phyloP scores from a whole-genome alignment of 2,797 vertebrate species.

The Sphenopsis melanotis region DNA sequence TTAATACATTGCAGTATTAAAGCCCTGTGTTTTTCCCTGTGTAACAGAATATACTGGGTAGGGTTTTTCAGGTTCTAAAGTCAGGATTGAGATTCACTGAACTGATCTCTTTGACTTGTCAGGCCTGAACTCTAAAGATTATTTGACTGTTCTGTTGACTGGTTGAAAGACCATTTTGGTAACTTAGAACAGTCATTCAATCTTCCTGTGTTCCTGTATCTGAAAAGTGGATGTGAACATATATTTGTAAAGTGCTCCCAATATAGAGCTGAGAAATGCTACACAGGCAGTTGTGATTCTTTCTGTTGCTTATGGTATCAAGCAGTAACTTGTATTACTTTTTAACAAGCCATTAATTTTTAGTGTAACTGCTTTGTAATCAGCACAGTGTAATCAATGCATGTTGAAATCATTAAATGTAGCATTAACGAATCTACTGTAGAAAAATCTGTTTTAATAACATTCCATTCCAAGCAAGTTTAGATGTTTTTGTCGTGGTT shows the following conservation, averaged over 20 bases:
- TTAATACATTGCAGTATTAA: background rate
- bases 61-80: background rate
- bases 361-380: background rate
- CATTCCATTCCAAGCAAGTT: background rate
- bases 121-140: background rate
- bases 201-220: background rate
- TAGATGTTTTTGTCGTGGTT: background rate
- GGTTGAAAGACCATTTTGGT: background rate
- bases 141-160: background rate
- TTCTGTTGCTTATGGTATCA: background rate
- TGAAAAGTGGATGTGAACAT: conserved; percentile 12
- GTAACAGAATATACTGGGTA: background rate
- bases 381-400: background rate
- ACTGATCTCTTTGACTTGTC: background rate
- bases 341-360: background rate
- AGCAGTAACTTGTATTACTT: background rate
- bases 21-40: background rate
- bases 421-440: background rate
- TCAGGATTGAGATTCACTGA: background rate
- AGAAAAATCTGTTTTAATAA: background rate
- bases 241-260: background rate
- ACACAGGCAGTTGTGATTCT: background rate
- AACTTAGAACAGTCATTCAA: background rate
- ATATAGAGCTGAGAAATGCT: background rate
- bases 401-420: background rate